Conservation (phyloP, 2,797 vertebrate genomes). For the Chrysocyon brachyurus region DNA sequence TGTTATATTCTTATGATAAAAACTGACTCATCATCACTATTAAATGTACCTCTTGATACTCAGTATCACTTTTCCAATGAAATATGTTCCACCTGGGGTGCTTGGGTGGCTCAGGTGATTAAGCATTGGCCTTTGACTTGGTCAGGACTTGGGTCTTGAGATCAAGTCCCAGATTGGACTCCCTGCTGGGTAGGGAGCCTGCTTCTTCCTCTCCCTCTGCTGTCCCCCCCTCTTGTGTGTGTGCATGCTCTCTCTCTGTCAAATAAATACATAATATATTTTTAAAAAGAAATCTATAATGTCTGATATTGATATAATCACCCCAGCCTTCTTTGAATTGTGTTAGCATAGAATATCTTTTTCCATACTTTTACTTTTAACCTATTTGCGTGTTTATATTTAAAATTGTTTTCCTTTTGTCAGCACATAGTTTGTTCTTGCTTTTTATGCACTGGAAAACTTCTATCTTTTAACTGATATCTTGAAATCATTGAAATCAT, state of each 20-base stretch:
- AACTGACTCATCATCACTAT: neutral
- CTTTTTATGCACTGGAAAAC: neutral
- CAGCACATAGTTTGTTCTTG: neutral
- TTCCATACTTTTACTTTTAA: neutral
- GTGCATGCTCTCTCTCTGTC: too few relatives aligned
- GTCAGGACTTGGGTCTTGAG: too few relatives aligned
- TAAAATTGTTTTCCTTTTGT: neutral
- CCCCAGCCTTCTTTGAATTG: neutral
- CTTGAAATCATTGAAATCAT: neutral
- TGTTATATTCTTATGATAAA: neutral
- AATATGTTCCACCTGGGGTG: neutral
- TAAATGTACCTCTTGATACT: neutral
- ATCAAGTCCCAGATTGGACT: too few relatives aligned
- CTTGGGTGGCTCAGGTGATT: too few relatives aligned
- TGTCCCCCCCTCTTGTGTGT: too few relatives aligned
- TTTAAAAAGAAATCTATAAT: neutral
- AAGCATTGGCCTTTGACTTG: too few relatives aligned
- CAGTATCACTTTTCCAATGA: neutral
- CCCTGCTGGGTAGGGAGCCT: too few relatives aligned
- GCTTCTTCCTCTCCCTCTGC: too few relatives aligned
- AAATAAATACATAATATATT: too few relatives aligned
- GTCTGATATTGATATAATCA: neutral
- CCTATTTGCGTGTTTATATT: neutral
- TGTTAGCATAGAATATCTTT: neutral
- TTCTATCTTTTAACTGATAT: neutral